Evolutionary conservation across 2,888 invertebrate genomes (phyloP).

Genomic region (Conus canariensis): DNA sequence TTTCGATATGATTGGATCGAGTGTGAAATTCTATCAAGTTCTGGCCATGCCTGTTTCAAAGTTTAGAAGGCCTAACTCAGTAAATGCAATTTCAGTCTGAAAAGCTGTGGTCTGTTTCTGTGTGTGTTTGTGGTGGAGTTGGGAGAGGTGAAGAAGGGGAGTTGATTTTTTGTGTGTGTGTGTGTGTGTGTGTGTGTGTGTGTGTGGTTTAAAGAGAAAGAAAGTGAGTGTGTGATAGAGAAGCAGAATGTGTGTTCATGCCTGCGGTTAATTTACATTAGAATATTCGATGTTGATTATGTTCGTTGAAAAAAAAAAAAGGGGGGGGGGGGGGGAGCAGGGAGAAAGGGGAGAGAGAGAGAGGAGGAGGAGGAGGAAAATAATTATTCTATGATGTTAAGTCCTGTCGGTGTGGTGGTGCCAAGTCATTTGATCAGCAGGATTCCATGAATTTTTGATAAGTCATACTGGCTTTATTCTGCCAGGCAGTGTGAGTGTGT

Average conservation of each 20-base stretch:
- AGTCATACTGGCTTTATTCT: too few species aligned
- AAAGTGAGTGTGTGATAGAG: not conserved
- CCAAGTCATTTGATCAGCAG: too few species aligned
- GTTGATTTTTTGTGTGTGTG: not conserved
- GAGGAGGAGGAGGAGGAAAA: not conserved
- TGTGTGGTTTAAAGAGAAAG: too few species aligned
- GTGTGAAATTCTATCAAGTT: not conserved
- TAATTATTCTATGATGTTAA: too few species aligned
- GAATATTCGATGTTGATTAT: not conserved
- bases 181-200: conserved; percentile 11
- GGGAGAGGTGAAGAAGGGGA: too few species aligned
- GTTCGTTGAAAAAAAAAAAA: not conserved
- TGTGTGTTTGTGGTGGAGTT: not conserved
- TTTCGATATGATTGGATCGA: not conserved
- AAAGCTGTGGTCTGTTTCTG: not conserved
- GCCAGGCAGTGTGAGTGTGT: too few species aligned
- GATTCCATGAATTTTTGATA: too few species aligned
- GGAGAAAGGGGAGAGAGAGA: not conserved
- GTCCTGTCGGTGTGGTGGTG: too few species aligned
- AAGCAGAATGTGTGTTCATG: conserved; percentile 7
- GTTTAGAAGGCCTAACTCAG: not conserved
- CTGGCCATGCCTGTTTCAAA: not conserved
- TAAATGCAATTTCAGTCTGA: not conserved
- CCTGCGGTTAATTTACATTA: not conserved
- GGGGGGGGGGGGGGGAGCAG: not conserved